Percentiles rank a stretch among this genome's conserved stretches.
These are phyloP conservation scores for Thaleichthys pacificus DNA, from an alignment of 2,797 vertebrate genomes.

Conservation along the genomic window DNA sequence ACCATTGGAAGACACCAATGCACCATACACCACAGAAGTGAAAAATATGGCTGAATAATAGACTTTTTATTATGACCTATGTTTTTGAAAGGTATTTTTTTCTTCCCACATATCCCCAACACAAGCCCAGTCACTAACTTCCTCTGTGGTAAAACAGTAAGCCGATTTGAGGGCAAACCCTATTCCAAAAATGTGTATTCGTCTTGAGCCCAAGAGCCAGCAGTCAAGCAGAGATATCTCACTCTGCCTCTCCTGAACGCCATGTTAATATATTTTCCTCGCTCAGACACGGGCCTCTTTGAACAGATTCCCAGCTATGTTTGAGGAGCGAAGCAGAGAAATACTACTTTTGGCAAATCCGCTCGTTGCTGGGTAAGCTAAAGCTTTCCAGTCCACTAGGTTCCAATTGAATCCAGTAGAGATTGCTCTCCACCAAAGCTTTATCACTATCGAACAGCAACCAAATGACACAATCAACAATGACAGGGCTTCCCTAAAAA, in stretches of 20 bases:
- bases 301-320: slow-evolving; percentile 31
- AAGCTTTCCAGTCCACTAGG: slow-evolving; percentile 47
- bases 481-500: slow-evolving; percentile 51
- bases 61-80: slow-evolving; percentile 11
- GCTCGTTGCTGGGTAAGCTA: slow-evolving; percentile 30
- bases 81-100: slow-evolving; percentile 12
- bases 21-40: not conserved
- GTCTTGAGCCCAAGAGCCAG: slow-evolving; percentile 34
- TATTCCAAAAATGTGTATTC: slow-evolving; percentile 33
- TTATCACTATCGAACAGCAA: slow-evolving; percentile 67
- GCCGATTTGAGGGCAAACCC: slow-evolving; percentile 19
- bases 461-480: slow-evolving; percentile 57
- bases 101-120: slow-evolving; percentile 16
- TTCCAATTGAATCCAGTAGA: slow-evolving; percentile 64
- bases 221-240: slow-evolving; percentile 35
- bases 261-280: slow-evolving; percentile 19
- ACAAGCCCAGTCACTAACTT: slow-evolving; percentile 4
- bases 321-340: slow-evolving; percentile 24
- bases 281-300: slow-evolving; percentile 23
- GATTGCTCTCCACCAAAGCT: slow-evolving; percentile 57
- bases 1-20: too few species aligned
- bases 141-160: slow-evolving; percentile 1
- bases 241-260: slow-evolving; percentile 15
- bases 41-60: not conserved
- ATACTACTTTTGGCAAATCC: slow-evolving; percentile 40